Base-by-base conservation (phyloP, 1,140 invertebrate species). In the Gonioctena quinquepunctata region DNA sequence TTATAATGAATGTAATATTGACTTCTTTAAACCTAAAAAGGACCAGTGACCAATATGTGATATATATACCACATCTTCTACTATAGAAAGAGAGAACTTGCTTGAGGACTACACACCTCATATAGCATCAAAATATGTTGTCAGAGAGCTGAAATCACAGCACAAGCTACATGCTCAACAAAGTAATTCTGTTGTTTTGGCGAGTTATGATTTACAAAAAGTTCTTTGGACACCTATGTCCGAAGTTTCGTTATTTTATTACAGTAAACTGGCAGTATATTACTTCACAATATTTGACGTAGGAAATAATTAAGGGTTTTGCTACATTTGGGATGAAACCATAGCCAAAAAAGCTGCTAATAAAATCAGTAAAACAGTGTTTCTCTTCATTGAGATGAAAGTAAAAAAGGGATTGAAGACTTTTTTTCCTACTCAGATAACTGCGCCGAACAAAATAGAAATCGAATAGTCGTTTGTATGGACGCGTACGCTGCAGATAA, bases 221-320 rank as follows among this genome's bases (percentile, higher is more conserved):
- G 18, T 60, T 60, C n/a, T 60, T 8, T 8, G 16, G 23, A 28
- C 27, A 13, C 57, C 57, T 13, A 21, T 23, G 57, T 25, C 23
- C 7, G 27, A 60, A 26, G 27, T 28, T 16, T 60, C 57, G n/a
- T 23, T 28, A 60, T 60, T 60, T 23, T 60, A 26, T 28, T 60
- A 60, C 21, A 60, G 57, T 11, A 25, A 28, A 28, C 18, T 60
- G 8, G 22, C n/a, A 7, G 22, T 25, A 6, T 60, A 26, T 22
- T 25, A 60, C 25, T 61, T 26, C 18, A 61, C 59, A 27, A 18
- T 7, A 3, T 54, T 4, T 54, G 2, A 54, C 11, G 19, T 54
- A 18, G 2, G 3, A 22, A 8, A 3, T 16, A 22, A 7, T 18
- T 1, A 54, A 16, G 50, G 52, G 11, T 54, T 19, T 22, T 54